phyloP scores from a whole-genome alignment of 2,113 vertebrate genomes.

The Pongo abelii region DNA sequence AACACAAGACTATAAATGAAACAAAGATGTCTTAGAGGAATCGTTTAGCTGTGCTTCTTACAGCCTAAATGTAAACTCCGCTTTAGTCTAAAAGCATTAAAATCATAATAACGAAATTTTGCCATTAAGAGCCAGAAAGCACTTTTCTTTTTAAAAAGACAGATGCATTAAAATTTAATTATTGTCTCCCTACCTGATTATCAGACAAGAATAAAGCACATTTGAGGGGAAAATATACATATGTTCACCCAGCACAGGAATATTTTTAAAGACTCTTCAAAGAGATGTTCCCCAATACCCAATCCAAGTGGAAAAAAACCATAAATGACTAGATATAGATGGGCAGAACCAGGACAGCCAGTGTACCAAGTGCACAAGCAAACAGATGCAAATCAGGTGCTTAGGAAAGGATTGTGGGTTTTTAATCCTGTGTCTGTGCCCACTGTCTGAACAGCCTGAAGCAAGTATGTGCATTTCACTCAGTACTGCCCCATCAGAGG shows the following conservation, averaged over 20 bases:
- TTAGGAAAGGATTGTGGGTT: not conserved
- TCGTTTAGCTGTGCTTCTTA: slow-evolving; percentile 39
- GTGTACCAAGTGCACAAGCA: not conserved
- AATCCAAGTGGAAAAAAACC: not conserved
- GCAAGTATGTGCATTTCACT: not conserved
- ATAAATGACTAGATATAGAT: not conserved
- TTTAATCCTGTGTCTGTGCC: not conserved
- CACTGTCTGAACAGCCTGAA: not conserved
- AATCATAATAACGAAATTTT: slow-evolving; percentile 77
- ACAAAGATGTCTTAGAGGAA: slow-evolving; percentile 63
- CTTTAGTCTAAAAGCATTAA: slow-evolving; percentile 74
- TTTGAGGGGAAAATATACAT: slow-evolving; percentile 33
- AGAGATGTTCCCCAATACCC: slow-evolving; percentile 17
- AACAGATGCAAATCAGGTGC: slow-evolving; percentile 5
- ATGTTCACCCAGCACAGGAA: slow-evolving; percentile 51
- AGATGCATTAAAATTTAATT: slow-evolving; percentile 79
- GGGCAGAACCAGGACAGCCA: slow-evolving; percentile 4
- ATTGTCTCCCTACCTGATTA: slow-evolving; percentile 72
- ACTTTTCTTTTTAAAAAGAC: slow-evolving; percentile 77
- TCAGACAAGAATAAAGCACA: slow-evolving; percentile 69
- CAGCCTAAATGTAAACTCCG: slow-evolving; percentile 64
- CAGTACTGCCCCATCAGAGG: not conserved
- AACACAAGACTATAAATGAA: slow-evolving; percentile 71
- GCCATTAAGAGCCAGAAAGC: slow-evolving; percentile 72
- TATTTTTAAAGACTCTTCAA: slow-evolving; percentile 58